Base-by-base conservation (phyloP, 92 coral and sea anemone species). In the Metridium senile region DNA sequence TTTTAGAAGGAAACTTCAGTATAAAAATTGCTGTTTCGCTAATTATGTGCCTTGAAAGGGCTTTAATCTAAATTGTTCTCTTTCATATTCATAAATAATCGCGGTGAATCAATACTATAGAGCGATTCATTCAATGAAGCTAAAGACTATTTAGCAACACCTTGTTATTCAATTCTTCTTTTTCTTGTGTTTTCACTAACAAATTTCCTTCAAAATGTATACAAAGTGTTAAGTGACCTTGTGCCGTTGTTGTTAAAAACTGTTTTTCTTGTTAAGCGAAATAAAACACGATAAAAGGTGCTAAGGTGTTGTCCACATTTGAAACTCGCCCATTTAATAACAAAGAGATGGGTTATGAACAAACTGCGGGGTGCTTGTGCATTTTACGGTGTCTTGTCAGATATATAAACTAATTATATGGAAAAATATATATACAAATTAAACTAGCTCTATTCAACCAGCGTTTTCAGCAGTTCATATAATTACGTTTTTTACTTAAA, bases 281-380 rank as follows among this genome's bases (percentile, higher is more conserved):
- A 21, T 27, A 57, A 73, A 32, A 39, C 49, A 43, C 56, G 66
- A 1, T 34, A 17, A n/a, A 33, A 3, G 57, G 10, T 16, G 23
- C 68, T 57, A 73, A 73, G 78, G 27, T 73, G 78, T 17, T 11
- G n/a, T 32, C 52, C 78, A 73, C 78, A 73, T 73, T 73, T 72
- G 21, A 25, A 23, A 17, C 64, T 32, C 34, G 52, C 25, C 51
- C 25, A 59, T 28, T 13, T 7, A 34, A 52, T 28, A 33, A 54
- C 76, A 72, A 72, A 52, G 66, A 20, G 26, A 26, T 6, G 17
- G 11, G 76, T 72, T 46, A 72, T 72, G 76, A 72, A 56, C 6
- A 23, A 31, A 52, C 76, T 17, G 49, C 76, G 76, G 76, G 76
- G 43, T 49, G 20, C 35, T 72, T 32, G 76, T 32, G 76, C 49